Evolutionary conservation across 2,113 vertebrate genomes (phyloP), one percentile per base, ranked within the genome.

Genomic region (Alethe diademata): DNA sequence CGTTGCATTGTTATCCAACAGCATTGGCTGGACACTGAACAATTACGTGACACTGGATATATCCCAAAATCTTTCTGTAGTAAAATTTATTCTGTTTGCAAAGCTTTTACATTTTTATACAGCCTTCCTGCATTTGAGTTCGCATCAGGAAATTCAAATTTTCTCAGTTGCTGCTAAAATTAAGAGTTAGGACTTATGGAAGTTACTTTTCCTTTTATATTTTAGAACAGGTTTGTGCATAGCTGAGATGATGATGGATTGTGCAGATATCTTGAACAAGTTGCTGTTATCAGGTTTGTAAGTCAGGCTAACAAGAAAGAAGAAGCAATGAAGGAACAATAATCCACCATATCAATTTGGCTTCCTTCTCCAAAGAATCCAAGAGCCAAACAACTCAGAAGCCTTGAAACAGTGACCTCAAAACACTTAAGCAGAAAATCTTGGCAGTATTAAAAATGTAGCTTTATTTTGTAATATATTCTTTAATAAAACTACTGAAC

Each of bases 61-160:
- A 28, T 45, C 56, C 56, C 45, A 67, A 2, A 3, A 50, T 7
- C 28, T 28, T 75, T 42, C 33, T 80, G 33, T 14, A 19, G 26
- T 16, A 13, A 38, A 14, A 56, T 69, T 60, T 19, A 5, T 74
- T 40, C 28, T 35, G 11, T 35, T 69, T 64, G 25, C 33, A 74
- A 70, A 75, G 42, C 22, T 15, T 75, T 75, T 19, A 5, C 3
- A 6, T 33, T 66, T 92, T 61, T 28, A 36, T 18, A 15, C 12
- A 33, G 5, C 8, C 11, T 14, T 53, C 26, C 29, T 19, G 4
- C 2, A 0, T 51, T 12, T 31, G 9, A 36, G 16, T 29, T 40
- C 19, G 13, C 6, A 24, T 47, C n/a, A 66, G 67, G 20, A 45
- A 51, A 47, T 6, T 33, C 10, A 9, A 15, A 6, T 69, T 91